Conservation (phyloP, 1,140 invertebrate species). For the Aphelinus atriplicis region DNA sequence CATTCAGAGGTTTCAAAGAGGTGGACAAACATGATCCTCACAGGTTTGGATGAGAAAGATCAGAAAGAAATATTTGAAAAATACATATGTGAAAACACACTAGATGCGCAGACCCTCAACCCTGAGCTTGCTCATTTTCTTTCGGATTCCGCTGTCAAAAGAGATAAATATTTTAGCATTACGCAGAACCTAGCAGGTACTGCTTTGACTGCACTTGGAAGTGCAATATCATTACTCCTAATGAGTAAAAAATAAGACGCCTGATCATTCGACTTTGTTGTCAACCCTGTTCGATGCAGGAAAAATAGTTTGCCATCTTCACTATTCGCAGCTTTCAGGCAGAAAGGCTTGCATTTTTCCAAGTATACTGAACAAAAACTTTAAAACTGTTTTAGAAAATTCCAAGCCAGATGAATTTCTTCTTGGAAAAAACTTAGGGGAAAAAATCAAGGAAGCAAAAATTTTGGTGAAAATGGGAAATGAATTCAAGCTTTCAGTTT, state of each 20-base stretch:
- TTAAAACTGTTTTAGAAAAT: slow-evolving; percentile 13
- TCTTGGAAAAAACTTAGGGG: slow-evolving; percentile 17
- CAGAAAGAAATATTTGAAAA: no score
- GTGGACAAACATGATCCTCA: background rate
- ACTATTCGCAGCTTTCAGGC: background rate
- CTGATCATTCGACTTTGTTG: background rate
- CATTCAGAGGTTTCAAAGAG: background rate
- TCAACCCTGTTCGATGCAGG: slow-evolving; percentile 4
- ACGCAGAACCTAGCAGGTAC: slow-evolving; percentile 17
- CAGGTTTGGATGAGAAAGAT: background rate
- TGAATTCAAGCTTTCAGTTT: background rate
- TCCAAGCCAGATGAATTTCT: slow-evolving; percentile 2
- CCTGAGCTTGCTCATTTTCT: background rate
- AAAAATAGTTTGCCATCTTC: slow-evolving; percentile 4
- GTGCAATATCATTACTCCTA: slow-evolving; percentile 19
- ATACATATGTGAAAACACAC: no score
- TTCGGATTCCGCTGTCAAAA: slow-evolving; percentile 18
- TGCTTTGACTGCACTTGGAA: background rate
- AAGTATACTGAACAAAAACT: background rate
- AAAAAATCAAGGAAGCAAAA: background rate
- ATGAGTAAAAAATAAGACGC: no score
- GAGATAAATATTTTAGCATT: slow-evolving; percentile 20
- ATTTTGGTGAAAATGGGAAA: background rate
- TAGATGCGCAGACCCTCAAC: slow-evolving; percentile 16
- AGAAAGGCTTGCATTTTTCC: slow-evolving; percentile 17